Evolutionary conservation across 2,888 invertebrate species (phyloP).

Genomic region (Dicycla oo): DNA sequence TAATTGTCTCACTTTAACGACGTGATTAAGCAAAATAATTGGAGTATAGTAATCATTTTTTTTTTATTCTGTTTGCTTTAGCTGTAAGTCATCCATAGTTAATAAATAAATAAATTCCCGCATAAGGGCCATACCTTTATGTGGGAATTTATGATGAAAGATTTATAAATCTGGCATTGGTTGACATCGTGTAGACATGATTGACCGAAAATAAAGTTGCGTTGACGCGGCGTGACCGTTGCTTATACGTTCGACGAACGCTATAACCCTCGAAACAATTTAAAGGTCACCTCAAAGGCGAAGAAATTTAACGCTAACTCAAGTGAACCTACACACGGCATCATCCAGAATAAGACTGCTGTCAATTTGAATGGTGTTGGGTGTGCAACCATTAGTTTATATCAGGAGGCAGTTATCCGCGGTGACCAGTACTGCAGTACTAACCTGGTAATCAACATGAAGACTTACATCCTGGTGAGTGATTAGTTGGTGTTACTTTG

Average conservation of each 20-base stretch:
- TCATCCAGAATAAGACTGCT: constrained; percentile 73
- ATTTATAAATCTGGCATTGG: too few species aligned
- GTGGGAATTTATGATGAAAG: too few species aligned
- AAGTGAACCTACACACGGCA: neutral
- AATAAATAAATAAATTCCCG: too few species aligned
- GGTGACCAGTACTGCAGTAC: constrained; percentile 56
- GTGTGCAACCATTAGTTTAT: constrained; percentile 69
- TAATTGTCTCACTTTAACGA: too few species aligned
- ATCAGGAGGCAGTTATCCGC: constrained; percentile 52
- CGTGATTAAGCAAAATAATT: too few species aligned
- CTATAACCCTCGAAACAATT: neutral
- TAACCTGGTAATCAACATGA: constrained; percentile 71
- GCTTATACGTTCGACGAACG: neutral
- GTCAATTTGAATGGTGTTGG: constrained; percentile 60
- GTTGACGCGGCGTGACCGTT: neutral
- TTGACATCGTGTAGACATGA: neutral
- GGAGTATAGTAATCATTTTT: too few species aligned
- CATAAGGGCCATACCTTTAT: too few species aligned
- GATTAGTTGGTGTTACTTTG: neutral
- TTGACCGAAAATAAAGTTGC: neutral
- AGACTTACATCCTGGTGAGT: constrained; percentile 76
- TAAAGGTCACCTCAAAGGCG: too few species aligned
- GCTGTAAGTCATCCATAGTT: too few species aligned
- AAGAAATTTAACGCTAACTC: too few species aligned
- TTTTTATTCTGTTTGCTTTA: too few species aligned